Evolutionary conservation across 1,140 invertebrate genomes (phyloP).

Genomic region (Lutraria rhynchaena): DNA sequence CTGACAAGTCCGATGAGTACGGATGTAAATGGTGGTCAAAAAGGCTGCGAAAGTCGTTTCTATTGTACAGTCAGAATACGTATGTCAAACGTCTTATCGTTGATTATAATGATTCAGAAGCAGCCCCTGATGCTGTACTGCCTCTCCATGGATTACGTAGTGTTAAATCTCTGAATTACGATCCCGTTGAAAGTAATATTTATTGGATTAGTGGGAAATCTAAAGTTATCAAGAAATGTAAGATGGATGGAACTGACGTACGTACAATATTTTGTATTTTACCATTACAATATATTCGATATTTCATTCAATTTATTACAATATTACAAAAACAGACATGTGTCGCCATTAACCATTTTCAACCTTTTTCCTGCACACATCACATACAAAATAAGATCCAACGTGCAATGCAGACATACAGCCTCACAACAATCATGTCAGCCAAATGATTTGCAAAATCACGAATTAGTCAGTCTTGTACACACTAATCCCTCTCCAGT

Average conservation of each 20-base stretch:
- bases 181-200: slow-evolving; percentile 89
- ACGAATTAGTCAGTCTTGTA: too few relatives aligned
- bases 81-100: slow-evolving; percentile 59
- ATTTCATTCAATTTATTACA: too few relatives aligned
- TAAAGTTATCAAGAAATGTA: slow-evolving; percentile 88
- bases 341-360: too few relatives aligned
- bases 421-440: too few relatives aligned
- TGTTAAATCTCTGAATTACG: slow-evolving; percentile 92
- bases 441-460: too few relatives aligned
- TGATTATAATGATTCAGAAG: slow-evolving; percentile 61
- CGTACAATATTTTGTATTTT: slow-evolving; percentile 47
- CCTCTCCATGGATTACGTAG: slow-evolving; percentile 88
- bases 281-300: too few relatives aligned
- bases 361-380: too few relatives aligned
- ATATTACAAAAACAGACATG: too few relatives aligned
- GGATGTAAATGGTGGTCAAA: too few relatives aligned
- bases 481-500: too few relatives aligned
- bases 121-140: slow-evolving; percentile 78
- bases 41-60: slow-evolving; percentile 81
- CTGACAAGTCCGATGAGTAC: slow-evolving; percentile 66
- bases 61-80: slow-evolving; percentile 81
- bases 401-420: too few relatives aligned
- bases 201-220: slow-evolving; percentile 94
- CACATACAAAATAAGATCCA: too few relatives aligned
- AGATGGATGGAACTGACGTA: slow-evolving; percentile 86